Evolutionary conservation across 2,797 vertebrate genomes (phyloP).

Genomic region (Nannoperca australis): DNA sequence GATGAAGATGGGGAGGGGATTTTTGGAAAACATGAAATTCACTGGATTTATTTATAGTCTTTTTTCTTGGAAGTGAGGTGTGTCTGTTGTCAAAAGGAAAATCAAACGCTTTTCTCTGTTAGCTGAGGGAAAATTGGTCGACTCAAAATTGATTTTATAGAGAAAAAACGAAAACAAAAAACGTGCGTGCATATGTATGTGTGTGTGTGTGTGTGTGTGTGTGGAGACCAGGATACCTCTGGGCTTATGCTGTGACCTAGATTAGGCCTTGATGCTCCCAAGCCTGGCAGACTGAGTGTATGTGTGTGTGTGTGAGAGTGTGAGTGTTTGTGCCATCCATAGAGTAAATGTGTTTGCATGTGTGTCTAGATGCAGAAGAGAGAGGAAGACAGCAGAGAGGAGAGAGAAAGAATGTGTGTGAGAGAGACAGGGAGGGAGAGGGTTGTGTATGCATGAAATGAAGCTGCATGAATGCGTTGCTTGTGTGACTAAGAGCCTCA

Average conservation of each 20-base stretch:
- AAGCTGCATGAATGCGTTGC: constrained; percentile 56
- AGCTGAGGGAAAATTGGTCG: constrained; percentile 11
- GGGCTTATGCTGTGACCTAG: constrained; percentile 83
- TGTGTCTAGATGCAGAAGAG: constrained; percentile 47
- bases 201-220: constrained; percentile 40
- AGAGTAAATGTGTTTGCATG: constrained; percentile 54
- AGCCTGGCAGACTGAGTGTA: constrained; percentile 69
- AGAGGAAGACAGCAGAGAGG: constrained; percentile 31
- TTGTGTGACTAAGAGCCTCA: constrained; percentile 73
- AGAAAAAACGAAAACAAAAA: constrained; percentile 26
- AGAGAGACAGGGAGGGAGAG: constrained; percentile 2
- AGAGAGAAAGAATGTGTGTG: constrained; percentile 17
- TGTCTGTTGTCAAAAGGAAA: constrained; percentile 14
- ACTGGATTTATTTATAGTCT: constrained; percentile 26
- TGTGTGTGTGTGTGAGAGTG: constrained; percentile 37
- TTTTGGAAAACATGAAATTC: constrained; percentile 26
- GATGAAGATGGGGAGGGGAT: neutral
- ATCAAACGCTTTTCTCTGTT: neutral
- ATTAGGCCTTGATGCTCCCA: constrained; percentile 80
- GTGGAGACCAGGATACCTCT: constrained; percentile 71
- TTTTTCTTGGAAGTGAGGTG: constrained; percentile 6
- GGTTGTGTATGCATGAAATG: constrained; percentile 32
- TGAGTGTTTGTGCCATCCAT: constrained; percentile 42
- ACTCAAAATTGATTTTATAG: constrained; percentile 37
- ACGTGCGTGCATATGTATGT: constrained; percentile 23